Evolutionary conservation across 1,140 invertebrate species (phyloP).

Genomic region (Brachionus sp.): DNA sequence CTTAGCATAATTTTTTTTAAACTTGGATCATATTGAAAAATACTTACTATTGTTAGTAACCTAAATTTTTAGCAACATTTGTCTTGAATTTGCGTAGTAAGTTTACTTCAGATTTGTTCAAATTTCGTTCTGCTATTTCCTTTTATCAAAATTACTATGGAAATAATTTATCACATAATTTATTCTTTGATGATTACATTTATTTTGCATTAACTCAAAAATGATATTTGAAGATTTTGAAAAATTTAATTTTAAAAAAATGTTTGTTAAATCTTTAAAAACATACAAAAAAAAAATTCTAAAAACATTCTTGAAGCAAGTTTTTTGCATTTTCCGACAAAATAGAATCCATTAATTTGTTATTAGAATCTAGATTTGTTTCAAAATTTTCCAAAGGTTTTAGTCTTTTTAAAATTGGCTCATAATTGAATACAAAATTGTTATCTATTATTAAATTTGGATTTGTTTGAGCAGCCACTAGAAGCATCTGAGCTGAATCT

Average conservation of each 20-base stretch:
- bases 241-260: background rate
- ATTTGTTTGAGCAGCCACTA: background rate
- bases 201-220: background rate
- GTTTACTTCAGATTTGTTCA: background rate
- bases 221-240: too few species aligned
- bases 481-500: background rate
- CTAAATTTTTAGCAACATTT: background rate
- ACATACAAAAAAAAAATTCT: background rate
- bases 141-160: background rate
- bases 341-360: background rate
- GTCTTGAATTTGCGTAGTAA: background rate
- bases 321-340: background rate
- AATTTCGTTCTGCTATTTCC: background rate
- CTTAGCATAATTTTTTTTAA: background rate
- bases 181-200: background rate
- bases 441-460: background rate
- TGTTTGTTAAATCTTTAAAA: background rate
- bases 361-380: background rate
- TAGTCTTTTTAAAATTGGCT: background rate
- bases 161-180: background rate
- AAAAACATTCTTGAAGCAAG: background rate
- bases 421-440: constrained; percentile 11
- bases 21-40: background rate
- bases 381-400: background rate
- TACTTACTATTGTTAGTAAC: background rate